Evolutionary conservation across 2,888 invertebrate genomes (phyloP), one percentile per base, ranked within the genome.

Genomic region (Volucella bombylans): DNA sequence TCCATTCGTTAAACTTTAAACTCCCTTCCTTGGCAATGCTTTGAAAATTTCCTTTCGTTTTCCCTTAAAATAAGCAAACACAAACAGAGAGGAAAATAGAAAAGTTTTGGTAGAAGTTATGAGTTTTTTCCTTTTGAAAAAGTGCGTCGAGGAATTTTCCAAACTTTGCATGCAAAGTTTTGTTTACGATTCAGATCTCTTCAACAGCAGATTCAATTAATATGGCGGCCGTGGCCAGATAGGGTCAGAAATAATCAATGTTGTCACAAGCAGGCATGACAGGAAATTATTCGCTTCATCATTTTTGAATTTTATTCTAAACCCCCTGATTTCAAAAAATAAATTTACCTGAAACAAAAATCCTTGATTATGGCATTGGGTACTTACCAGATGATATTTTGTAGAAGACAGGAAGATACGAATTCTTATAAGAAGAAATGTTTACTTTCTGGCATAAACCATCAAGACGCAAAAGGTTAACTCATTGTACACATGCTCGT

Each of bases 221-320:
- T 31, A 6, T 59, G 39, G 52, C 45, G 10, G 68, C 55, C 43
- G 23, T 62, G 68, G 57, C 50, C 64, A 50, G 62, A 52, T 64
- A 57, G 45, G 79, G 64, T 67, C 72, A 72, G 50, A 15, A 31
- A 14, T 65, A 73, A 41, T 55, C 23, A 52, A 64, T 64, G 59
- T 69, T 79, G 79, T 64, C 79, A 83, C 54, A 65, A 83, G 15
- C 69, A 83, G 78, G 54, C 67, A 50, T 64, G 38, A 47, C n/a
- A 57, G 49, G 43, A 39, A 67, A 62, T 77, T 61, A 67, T 62
- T 54, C 61, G 54, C 52, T 62, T 62, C 23, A 31, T 49, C n/a
- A 8, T 49, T 31, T 8, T 49, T 14, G 31, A 2, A 38, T 64
- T 64, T 23, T 38, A 23, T n/a, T 61, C 3, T 61, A 1, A 4